Conservation (phyloP, 2,113 vertebrate genomes). For the Sander vitreus region DNA sequence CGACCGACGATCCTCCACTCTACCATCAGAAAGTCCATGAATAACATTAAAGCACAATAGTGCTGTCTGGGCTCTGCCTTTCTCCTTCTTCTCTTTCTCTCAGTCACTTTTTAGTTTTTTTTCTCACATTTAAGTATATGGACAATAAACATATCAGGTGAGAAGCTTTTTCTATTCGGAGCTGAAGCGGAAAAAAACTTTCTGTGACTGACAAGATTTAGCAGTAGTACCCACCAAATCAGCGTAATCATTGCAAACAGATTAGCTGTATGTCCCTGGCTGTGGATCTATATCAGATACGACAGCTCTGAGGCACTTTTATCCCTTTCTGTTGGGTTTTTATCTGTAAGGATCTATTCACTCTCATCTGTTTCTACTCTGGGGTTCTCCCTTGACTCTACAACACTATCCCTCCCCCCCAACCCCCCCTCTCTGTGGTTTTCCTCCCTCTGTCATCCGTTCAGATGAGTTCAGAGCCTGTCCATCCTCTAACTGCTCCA, state of each 20-base stretch:
- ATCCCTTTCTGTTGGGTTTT: conserved; percentile 61
- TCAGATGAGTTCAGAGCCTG: conserved; percentile 16
- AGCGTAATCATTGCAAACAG: conserved; percentile 63
- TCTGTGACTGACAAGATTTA: conserved; percentile 50
- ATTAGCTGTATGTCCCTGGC: conserved; percentile 58
- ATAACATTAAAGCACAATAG: conserved; percentile 78
- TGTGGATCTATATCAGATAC: conserved; percentile 61
- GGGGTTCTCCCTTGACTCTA: conserved; percentile 43
- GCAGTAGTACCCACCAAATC: conserved; percentile 49
- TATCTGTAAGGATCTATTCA: conserved; percentile 56
- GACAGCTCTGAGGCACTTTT: conserved; percentile 57
- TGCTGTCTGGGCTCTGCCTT: conserved; percentile 33
- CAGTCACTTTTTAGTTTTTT: conserved; percentile 43
- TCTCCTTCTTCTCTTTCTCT: conserved; percentile 33
- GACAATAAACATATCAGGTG: conserved; percentile 59
- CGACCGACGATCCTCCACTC: conserved; percentile 55
- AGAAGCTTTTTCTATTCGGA: conserved; percentile 36
- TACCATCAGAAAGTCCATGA: conserved; percentile 78
- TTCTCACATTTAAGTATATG: conserved; percentile 45
- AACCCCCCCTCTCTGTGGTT: conserved; percentile 5
- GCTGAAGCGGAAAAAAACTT: conserved; percentile 48
- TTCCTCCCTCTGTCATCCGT: conserved; percentile 33
- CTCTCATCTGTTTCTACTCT: conserved; percentile 41
- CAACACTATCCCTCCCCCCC: conserved; percentile 2
- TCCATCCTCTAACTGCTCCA: conserved; percentile 39